phyloP scores from a whole-genome alignment of 2,113 vertebrate genomes.

The Pelobates fuscus region DNA sequence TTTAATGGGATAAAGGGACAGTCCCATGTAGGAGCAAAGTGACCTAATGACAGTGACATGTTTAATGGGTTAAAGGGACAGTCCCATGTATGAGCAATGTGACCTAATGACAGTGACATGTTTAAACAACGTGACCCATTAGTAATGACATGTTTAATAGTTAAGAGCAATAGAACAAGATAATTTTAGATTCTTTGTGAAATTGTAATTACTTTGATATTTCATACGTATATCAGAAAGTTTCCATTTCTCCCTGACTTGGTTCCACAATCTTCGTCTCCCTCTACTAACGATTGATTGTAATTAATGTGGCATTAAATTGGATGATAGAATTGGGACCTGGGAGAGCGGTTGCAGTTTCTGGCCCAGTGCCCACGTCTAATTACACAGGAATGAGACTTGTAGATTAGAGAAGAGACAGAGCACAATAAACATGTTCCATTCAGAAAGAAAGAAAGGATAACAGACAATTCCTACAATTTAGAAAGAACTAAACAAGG shows the following conservation, averaged over 20 bases:
- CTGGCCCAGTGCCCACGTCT: constrained; percentile 43
- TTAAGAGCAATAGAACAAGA: background rate
- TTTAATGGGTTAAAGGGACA: background rate
- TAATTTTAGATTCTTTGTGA: background rate
- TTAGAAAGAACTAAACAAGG: background rate
- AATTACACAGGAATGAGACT: constrained; percentile 44
- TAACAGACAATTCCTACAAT: constrained; percentile 12
- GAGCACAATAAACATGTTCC: constrained; percentile 33
- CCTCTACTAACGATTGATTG: constrained; percentile 48
- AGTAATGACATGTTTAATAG: too few species aligned
- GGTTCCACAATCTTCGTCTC: constrained; percentile 27
- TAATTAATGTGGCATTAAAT: constrained; percentile 52
- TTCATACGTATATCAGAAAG: constrained; percentile 28
- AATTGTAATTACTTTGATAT: constrained; percentile 41
- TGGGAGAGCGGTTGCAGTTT: constrained; percentile 41
- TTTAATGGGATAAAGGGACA: background rate
- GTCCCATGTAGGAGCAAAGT: background rate
- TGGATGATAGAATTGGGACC: constrained; percentile 48
- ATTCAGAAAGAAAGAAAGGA: constrained; percentile 21
- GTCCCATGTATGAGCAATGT: background rate
- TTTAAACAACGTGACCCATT: constrained; percentile 4
- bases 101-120: background rate
- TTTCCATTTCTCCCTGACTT: constrained; percentile 30
- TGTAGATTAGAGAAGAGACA: constrained; percentile 40
- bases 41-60: background rate